Conservation (phyloP, 2,888 invertebrate genomes). For the Pollenia griseotomentosa region DNA sequence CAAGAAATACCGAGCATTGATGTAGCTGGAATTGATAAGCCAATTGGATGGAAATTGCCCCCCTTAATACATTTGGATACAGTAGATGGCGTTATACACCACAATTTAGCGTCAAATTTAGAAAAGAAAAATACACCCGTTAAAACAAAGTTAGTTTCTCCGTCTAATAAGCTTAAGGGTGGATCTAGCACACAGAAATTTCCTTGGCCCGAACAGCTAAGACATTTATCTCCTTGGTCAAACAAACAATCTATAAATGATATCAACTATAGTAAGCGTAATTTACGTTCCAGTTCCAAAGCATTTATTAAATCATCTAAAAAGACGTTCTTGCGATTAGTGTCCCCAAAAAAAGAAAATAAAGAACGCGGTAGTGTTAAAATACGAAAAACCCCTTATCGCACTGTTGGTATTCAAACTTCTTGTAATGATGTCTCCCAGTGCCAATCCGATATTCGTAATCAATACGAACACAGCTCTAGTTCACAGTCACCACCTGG, state of each 20-base stretch:
- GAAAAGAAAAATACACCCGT: slow-evolving; percentile 82
- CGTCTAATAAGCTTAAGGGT: background rate
- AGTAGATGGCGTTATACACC: slow-evolving; percentile 80
- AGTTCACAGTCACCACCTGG: slow-evolving; percentile 81
- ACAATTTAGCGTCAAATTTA: slow-evolving; percentile 82
- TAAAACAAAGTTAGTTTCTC: slow-evolving; percentile 75
- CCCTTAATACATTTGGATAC: slow-evolving; percentile 81
- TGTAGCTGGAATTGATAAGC: slow-evolving; percentile 33
- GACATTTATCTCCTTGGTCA: slow-evolving; percentile 81
- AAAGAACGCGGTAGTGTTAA: slow-evolving; percentile 44
- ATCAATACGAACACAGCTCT: background rate
- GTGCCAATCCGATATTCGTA: background rate
- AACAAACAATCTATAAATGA: slow-evolving; percentile 72
- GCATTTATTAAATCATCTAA: slow-evolving; percentile 80
- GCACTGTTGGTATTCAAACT: slow-evolving; percentile 81
- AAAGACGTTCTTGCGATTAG: slow-evolving; percentile 80
- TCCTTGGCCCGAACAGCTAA: slow-evolving; percentile 80
- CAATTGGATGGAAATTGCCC: slow-evolving; percentile 80
- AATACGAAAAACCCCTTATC: slow-evolving; percentile 63
- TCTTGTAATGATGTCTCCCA: slow-evolving; percentile 74
- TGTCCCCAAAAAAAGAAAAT: slow-evolving; percentile 80
- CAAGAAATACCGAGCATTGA: slow-evolving; percentile 75
- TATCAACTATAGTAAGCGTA: background rate
- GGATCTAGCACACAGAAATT: slow-evolving; percentile 76
- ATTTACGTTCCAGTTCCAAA: slow-evolving; percentile 75